A percentile compares a stretch with the other conserved stretches of the same genome.
These are phyloP conservation scores for Arge pagana DNA, from an alignment of 2,888 invertebrate species.

Conservation along the genomic window DNA sequence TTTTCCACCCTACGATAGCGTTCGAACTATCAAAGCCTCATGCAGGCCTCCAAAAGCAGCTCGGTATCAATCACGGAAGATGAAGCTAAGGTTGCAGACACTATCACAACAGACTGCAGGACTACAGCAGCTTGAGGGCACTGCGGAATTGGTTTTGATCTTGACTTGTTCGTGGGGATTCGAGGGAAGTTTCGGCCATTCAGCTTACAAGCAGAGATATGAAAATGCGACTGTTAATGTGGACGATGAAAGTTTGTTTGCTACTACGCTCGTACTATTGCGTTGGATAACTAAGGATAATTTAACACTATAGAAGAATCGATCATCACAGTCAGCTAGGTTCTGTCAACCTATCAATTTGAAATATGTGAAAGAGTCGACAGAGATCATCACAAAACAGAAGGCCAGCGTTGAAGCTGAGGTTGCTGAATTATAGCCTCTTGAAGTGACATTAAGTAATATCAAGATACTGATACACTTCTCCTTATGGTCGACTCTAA, in stretches of 20 bases:
- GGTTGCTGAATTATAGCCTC: background rate
- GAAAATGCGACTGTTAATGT: background rate
- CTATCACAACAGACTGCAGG: no score
- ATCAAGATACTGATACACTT: slow-evolving; percentile 1
- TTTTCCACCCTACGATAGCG: slow-evolving; percentile 4
- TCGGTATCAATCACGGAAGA: no score
- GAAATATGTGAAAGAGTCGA: slow-evolving; percentile 12
- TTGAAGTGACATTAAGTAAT: background rate
- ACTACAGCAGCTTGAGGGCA: no score
- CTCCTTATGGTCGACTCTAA: slow-evolving; percentile 14
- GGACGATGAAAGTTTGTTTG: slow-evolving; percentile 21
- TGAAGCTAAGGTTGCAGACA: no score
- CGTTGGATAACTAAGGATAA: slow-evolving; percentile 4
- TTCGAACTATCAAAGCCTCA: background rate
- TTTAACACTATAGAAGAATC: slow-evolving; percentile 23
- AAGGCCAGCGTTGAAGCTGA: slow-evolving; percentile 5
- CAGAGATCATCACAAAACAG: slow-evolving; percentile 12
- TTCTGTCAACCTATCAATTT: slow-evolving; percentile 23
- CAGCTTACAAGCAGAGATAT: slow-evolving; percentile 18
- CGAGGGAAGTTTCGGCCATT: slow-evolving; percentile 12
- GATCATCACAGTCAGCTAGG: slow-evolving; percentile 18
- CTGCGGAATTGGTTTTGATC: no score
- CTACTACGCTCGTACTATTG: slow-evolving; percentile 16
- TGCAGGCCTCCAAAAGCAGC: slow-evolving; percentile 6
- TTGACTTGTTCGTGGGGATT: slow-evolving; percentile 18